Percentiles rank a stretch among this genome's conserved stretches.
These are phyloP conservation scores for Triops cancriformis DNA, from an alignment of 1,140 invertebrate genomes.

Conservation along the genomic window DNA sequence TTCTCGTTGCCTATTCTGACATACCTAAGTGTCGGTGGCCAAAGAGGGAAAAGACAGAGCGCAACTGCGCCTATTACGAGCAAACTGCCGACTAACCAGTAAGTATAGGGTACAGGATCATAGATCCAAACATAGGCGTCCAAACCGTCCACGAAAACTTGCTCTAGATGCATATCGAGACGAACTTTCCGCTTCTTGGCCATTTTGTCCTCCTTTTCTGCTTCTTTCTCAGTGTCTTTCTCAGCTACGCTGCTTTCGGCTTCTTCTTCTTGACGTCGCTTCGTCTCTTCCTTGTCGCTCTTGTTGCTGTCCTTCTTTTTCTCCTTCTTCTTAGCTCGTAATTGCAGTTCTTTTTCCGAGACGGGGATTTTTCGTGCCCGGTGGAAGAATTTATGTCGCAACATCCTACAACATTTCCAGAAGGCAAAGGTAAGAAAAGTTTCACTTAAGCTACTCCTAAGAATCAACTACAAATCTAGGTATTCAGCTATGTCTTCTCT, in stretches of 20 bases:
- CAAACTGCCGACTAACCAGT: slow-evolving; percentile 87
- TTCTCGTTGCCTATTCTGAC: neutral
- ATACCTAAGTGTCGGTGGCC: slow-evolving; percentile 82
- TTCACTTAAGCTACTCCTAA: slow-evolving; percentile 32
- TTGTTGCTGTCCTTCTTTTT: slow-evolving; percentile 43
- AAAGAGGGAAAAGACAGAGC: slow-evolving; percentile 95
- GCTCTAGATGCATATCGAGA: slow-evolving; percentile 92
- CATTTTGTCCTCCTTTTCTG: slow-evolving; percentile 36
- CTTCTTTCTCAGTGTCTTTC: slow-evolving; percentile 36
- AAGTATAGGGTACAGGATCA: slow-evolving; percentile 92
- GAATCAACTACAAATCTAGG: slow-evolving; percentile 52
- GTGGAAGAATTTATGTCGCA: slow-evolving; percentile 90
- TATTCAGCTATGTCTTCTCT: slow-evolving; percentile 70
- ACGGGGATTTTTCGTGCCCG: slow-evolving; percentile 81
- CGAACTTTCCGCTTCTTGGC: slow-evolving; percentile 54
- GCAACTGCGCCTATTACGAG: slow-evolving; percentile 86
- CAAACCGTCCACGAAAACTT: slow-evolving; percentile 81
- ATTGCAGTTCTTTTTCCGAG: slow-evolving; percentile 60
- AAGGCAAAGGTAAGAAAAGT: slow-evolving; percentile 26
- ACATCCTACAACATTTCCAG: slow-evolving; percentile 48
- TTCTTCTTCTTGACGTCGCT: slow-evolving; percentile 46
- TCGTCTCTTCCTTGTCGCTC: slow-evolving; percentile 31
- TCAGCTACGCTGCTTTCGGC: slow-evolving; percentile 47
- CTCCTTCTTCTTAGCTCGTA: slow-evolving; percentile 48
- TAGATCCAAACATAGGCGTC: slow-evolving; percentile 99